These are phyloP conservation scores for Drosophila robusta DNA, from an alignment of 2,888 invertebrate species.

Conservation along the genomic window DNA sequence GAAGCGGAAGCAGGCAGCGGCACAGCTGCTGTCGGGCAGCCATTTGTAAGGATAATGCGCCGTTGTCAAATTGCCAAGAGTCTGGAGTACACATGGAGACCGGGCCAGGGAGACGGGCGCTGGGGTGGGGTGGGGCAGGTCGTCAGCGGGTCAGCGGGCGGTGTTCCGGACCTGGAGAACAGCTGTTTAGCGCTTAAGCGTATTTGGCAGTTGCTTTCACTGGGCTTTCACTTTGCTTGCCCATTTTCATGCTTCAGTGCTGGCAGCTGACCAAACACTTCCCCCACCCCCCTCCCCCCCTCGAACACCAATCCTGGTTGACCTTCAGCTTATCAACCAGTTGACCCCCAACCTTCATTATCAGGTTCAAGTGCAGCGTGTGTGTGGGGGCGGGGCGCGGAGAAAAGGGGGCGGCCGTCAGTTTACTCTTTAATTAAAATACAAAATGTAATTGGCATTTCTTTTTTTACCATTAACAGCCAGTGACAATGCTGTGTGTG, in stretches of 20 bases:
- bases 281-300: accelerated
- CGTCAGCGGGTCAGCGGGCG: background rate
- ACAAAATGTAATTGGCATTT: constrained; percentile 44
- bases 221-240: constrained; percentile 19
- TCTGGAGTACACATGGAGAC: background rate
- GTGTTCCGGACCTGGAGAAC: constrained; percentile 25
- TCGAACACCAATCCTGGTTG: background rate
- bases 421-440: constrained; percentile 58
- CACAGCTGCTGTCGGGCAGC: constrained; percentile 56
- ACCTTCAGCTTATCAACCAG: constrained; percentile 1
- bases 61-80: constrained; percentile 76
- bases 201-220: constrained; percentile 52
- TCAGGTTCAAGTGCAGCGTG: constrained; percentile 12
- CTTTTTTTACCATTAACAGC: constrained; percentile 15
- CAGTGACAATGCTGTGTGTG: background rate
- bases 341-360: constrained; percentile 24
- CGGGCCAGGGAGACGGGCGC: constrained; percentile 1
- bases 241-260: constrained; percentile 44
- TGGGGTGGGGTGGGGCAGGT: background rate
- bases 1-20: constrained; percentile 5
- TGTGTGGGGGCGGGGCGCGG: background rate
- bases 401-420: no score
- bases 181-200: constrained; percentile 58
- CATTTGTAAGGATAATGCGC: constrained; percentile 75
- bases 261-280: constrained; percentile 33